A percentile compares a stretch with the other conserved stretches of the same genome.
These are phyloP conservation scores for Leptogaster cylindrica DNA, from an alignment of 2,888 invertebrate species.

Conservation along the genomic window DNA sequence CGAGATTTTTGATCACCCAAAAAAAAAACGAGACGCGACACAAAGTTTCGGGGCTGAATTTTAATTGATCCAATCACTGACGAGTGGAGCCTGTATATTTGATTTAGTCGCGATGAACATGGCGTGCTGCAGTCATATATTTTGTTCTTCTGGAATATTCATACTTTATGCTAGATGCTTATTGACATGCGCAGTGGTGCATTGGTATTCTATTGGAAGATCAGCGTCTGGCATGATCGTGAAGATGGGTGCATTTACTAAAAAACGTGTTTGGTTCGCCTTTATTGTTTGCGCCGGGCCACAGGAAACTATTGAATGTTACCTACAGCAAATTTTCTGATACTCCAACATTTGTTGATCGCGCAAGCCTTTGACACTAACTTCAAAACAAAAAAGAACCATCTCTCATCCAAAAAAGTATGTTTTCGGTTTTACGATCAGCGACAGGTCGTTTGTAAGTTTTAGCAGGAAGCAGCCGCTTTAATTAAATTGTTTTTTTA, in stretches of 20 bases:
- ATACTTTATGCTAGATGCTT: background rate
- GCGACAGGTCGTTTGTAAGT: too few relatives aligned
- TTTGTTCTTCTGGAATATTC: constrained; percentile 35
- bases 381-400: too few relatives aligned
- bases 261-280: background rate
- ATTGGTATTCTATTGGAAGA: constrained; percentile 15
- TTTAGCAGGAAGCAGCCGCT: too few relatives aligned
- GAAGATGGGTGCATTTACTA: background rate
- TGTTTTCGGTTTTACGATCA: too few relatives aligned
- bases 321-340: constrained; percentile 9
- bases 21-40: constrained; percentile 16
- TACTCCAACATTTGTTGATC: background rate
- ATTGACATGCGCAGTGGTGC: background rate
- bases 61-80: constrained; percentile 25
- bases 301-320: too few relatives aligned
- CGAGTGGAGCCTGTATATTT: constrained; percentile 2
- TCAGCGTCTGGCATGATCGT: background rate
- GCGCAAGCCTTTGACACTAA: background rate
- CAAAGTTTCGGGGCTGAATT: constrained; percentile 32
- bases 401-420: too few relatives aligned
- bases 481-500: too few relatives aligned
- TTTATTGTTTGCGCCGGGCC: background rate
- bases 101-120: background rate
- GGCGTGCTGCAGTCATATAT: background rate
- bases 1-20: constrained; percentile 8